Evolutionary conservation across 37 sponge, comb jelly and placozoan species (phyloP).

Genomic region (Bolinopsis microptera): DNA sequence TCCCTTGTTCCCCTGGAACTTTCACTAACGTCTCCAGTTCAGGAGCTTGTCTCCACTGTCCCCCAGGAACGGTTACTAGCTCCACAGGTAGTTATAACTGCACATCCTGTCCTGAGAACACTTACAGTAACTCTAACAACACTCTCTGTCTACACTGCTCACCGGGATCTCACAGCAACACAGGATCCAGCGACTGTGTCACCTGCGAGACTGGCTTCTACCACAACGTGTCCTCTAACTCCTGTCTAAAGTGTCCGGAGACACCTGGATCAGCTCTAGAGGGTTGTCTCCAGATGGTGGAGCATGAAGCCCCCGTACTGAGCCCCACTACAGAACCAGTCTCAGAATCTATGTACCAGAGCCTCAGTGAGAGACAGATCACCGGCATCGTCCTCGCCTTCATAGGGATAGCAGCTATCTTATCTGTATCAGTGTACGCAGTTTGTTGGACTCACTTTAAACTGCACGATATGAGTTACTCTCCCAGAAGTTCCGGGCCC

Average conservation of each 20-base stretch:
- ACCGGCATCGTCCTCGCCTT: neutral
- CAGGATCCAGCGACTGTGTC: neutral
- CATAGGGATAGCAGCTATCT: neutral
- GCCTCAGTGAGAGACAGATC: neutral
- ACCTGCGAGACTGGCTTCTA: neutral
- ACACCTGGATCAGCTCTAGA: neutral
- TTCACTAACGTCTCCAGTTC: neutral
- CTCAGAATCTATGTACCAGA: neutral
- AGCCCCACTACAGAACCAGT: neutral
- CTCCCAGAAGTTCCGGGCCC: neutral
- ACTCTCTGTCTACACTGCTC: neutral
- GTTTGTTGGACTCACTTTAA: neutral
- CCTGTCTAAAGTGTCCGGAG: neutral
- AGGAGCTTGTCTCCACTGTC: neutral
- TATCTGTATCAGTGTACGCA: neutral
- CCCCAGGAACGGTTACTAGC: neutral
- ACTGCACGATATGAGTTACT: neutral
- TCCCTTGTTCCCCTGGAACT: neutral
- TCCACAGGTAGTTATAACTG: neutral
- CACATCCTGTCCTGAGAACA: neutral
- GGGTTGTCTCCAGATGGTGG: neutral
- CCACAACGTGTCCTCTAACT: neutral
- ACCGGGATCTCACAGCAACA: neutral
- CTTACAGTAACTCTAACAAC: conserved; percentile 28
- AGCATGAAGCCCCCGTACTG: neutral